Conservation (phyloP, 2,113 vertebrate species). For the Bothrops jararaca region DNA sequence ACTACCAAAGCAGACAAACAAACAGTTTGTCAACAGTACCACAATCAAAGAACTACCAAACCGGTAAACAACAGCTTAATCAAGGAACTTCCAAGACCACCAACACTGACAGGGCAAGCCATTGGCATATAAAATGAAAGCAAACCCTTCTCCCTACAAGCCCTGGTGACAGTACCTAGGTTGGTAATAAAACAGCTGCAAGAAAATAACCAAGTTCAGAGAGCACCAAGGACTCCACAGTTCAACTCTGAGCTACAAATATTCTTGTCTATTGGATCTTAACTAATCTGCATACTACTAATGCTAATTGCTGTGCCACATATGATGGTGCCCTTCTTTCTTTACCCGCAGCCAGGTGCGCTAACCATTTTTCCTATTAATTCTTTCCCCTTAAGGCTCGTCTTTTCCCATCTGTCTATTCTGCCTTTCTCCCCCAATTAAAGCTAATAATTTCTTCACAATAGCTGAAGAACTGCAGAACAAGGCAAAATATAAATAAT, state of each 20-base stretch:
- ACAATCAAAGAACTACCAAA: background rate
- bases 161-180: background rate
- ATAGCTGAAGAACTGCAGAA: background rate
- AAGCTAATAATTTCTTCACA: background rate
- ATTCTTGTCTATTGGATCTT: background rate
- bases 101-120: background rate
- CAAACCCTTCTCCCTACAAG: background rate
- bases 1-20: background rate
- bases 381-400: background rate
- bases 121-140: background rate
- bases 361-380: background rate
- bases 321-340: background rate
- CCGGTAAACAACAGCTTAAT: background rate
- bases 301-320: background rate
- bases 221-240: background rate
- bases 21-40: background rate
- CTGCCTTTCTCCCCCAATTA: background rate
- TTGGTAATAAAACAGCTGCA: background rate
- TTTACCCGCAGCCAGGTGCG: background rate
- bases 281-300: background rate
- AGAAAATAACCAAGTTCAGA: background rate
- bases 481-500: background rate
- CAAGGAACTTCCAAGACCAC: background rate
- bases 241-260: background rate
- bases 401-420: background rate